Base-by-base conservation (phyloP, 2,113 vertebrate genomes). In the Oplegnathus fasciatus region DNA sequence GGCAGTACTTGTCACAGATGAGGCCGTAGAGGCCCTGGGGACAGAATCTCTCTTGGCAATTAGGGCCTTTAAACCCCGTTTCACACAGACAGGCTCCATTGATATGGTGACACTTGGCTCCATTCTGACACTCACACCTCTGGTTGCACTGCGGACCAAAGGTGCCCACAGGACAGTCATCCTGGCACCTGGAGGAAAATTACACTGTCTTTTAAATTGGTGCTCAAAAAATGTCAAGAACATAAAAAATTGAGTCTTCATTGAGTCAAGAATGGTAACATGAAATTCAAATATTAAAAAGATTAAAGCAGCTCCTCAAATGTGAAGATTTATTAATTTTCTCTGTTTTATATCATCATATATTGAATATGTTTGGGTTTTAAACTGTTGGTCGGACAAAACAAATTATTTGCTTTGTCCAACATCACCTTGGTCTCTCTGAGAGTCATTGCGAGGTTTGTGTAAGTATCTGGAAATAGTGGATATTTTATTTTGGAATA, bases 11-110 rank as follows among this genome's bases (percentile, higher is more conserved):
- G 95, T 97, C 95, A 93, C 98, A 99, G 86, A 97, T 97, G 48
- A 97, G 96, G 75, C 98, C 98, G 0, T 99, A 98, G 28, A 98
- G 87, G 4, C 98, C 97, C 28, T 96, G 94, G 0, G 98, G 97
- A 75, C 98, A 99, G 89, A 99, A 97, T 9, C 98, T 96, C 48
- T 99, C 97, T 83, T 98, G 97, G 94, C 98, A 99, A 88, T 96
- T 95, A 0, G 96, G 95, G 1, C 98, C 98, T 92, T 97, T 97
- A 94, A 98, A 99, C 50, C 98, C 98, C 0, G 97, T 97, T 61
- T 98, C 97, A 52, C 98, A 99, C 78, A 97, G 89, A 32, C 98
- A 99, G 0, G 96, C 97, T 0, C 98, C 98, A 0, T 96, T 98
- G 92, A 97, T 95, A 15, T 99, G 97, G 1, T 98, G 98, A 87